Base-by-base conservation (phyloP, 2,113 vertebrate genomes). In the Misgurnus anguillicaudatus region DNA sequence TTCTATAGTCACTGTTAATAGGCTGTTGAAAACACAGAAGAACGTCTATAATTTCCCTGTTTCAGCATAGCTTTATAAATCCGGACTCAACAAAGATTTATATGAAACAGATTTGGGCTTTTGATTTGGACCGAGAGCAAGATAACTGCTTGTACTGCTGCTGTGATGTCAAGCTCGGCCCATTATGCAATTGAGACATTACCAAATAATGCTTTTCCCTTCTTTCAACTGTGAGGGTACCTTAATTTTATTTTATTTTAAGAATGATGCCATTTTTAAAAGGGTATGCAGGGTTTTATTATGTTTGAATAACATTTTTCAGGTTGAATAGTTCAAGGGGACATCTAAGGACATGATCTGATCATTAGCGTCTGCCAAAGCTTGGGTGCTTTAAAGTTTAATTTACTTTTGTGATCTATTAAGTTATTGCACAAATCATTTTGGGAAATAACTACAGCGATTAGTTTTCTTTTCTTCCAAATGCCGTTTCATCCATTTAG, bases 401-500 rank as follows among this genome's bases (percentile, higher is more conserved):
- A 51, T 76, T 45, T 73, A 67, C 68, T 73, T 80, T 65, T 47
- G 53, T 65, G 58, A 65, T 65, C 21, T 61, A 19, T 36, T 19
- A 6, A 13, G 14, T 51, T 75, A 75, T 70, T 71, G 64, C 68
- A 80, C 38, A 78, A 65, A 67, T 58, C 57, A 36, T 58, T 75
- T 78, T 24, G 41, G 70, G 21, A 58, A 80, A 63, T 63, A 68
- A 61, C 75, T 66, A 41, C 19, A 60, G 42, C 62, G 74, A 72
- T 82, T 77, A 39, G 62, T 68, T 68, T 68, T 79, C 45, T 36
- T 75, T 17, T 84, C 39, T 74, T 9, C 62, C 47, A 45, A 83
- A 51, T 74, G 63, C 64, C 48, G 64, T 63, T 80, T 68, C 78
- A 31, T 78, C 51, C 70, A 73, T 87, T 79, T 75, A 61, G 78